Evolutionary conservation across 2,888 invertebrate species (phyloP).

Genomic region (Zygothrica quintamaculata): DNA sequence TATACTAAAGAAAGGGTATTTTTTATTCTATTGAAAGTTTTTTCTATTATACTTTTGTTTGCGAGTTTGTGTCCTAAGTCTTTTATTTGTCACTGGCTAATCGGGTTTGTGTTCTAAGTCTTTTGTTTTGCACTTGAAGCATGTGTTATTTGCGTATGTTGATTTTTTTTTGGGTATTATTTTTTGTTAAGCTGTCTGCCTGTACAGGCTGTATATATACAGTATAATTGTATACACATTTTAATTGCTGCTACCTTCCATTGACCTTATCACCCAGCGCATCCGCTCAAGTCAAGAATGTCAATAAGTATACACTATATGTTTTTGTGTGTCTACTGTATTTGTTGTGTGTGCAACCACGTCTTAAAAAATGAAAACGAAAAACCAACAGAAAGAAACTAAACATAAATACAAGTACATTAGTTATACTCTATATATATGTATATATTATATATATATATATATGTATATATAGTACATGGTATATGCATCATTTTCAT

Average conservation of each 20-base stretch:
- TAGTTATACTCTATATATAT: too few species aligned
- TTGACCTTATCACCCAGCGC: slow-evolving; percentile 68
- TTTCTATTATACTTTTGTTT: neutral
- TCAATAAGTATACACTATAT: slow-evolving; percentile 22
- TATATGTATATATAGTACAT: slow-evolving; percentile 32
- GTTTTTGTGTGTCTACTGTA: slow-evolving; percentile 1
- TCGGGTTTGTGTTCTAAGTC: slow-evolving; percentile 65
- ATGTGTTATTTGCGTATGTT: slow-evolving; percentile 24
- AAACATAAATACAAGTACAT: slow-evolving; percentile 10
- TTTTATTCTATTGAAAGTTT: too few species aligned
- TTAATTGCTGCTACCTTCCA: slow-evolving; percentile 69
- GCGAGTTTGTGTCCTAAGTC: slow-evolving; percentile 46
- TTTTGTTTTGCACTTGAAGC: slow-evolving; percentile 38
- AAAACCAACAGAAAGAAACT: slow-evolving; percentile 12
- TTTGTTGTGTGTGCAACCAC: slow-evolving; percentile 23
- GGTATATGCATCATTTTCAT: slow-evolving; percentile 48
- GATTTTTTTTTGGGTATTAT: slow-evolving; percentile 10
- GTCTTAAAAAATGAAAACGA: slow-evolving; percentile 35
- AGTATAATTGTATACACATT: slow-evolving; percentile 36
- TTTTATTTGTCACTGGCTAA: slow-evolving; percentile 15
- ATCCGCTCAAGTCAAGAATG: slow-evolving; percentile 53
- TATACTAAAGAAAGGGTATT: too few species aligned
- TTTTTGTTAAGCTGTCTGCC: slow-evolving; percentile 24
- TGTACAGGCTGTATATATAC: slow-evolving; percentile 7
- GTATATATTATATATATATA: too few species aligned